Evolutionary conservation across 2,797 vertebrate species (phyloP), one percentile per base, ranked within the genome.

Genomic region (Clarias pachynema): DNA sequence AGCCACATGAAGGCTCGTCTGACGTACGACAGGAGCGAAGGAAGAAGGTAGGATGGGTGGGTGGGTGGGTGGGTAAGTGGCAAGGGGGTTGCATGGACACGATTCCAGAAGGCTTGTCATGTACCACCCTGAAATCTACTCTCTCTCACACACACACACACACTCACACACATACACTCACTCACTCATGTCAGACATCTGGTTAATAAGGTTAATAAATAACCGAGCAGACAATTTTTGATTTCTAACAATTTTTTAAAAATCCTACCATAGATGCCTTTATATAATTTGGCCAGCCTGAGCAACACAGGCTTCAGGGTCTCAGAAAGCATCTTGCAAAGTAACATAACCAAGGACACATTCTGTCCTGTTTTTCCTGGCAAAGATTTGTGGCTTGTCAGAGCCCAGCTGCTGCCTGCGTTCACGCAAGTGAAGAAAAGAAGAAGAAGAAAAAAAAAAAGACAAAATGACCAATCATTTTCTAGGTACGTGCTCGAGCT

Each of bases 361-460:
- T 79, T 72, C 73, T 44, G 69, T 87, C 62, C 69, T 84, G 77
- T 83, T 83, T 82, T 84, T 29, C 69, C 70, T 87, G 87, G 86
- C 84, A 88, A 89, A 90, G 75, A 85, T 83, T 82, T 37, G 2
- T 22, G 79, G 59, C 72, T 86, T 83, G 79, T 77, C 84, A 89
- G 87, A 88, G 79, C 84, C 82, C 87, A 88, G 89, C 77, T 88
- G 88, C 89, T 90, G 79, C 62, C 63, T 26, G 14, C 0, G 0
- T 68, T 81, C 29, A 81, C 9, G 20, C 18, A 18, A 72, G 37
- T n/a, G 20, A 16, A 59, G 20, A 59, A 59, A 40, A 14, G 4
- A 15, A 16, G 37, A 40, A 40, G 37, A 40, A 40, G 6, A 65
- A 7, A 44, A 79, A 62, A 79, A 65, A 81, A 12, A 14, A 0